phyloP scores from a whole-genome alignment of 1,140 invertebrate genomes.

The Musca vetustissima region DNA sequence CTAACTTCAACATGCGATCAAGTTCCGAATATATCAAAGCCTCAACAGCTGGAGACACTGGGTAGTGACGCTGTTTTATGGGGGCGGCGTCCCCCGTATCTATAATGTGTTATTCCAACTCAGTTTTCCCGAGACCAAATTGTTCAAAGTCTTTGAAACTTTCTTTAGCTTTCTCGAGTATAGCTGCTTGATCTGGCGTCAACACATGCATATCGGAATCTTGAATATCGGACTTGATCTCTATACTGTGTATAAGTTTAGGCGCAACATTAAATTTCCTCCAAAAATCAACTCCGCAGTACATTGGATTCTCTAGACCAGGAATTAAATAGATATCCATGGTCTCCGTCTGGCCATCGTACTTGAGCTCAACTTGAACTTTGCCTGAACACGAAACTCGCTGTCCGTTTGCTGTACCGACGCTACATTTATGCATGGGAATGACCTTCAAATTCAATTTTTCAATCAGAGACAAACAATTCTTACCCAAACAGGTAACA shows the following conservation, averaged over 20 bases:
- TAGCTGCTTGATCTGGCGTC: neutral
- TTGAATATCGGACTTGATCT: neutral
- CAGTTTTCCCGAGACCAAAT: conserved; percentile 39
- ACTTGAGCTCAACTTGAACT: neutral
- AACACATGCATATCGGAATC: neutral
- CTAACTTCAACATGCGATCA: conserved; percentile 33
- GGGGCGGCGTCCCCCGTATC: conserved; percentile 36
- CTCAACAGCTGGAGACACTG: conserved; percentile 34
- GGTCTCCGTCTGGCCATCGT: neutral
- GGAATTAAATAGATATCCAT: conserved; percentile 15
- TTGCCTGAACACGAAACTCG: neutral
- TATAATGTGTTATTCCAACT: conserved; percentile 37
- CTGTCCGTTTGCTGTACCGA: conserved; percentile 19
- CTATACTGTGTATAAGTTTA: neutral
- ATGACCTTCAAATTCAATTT: neutral
- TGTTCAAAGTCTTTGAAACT: conserved; percentile 23
- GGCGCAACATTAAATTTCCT: conserved; percentile 27
- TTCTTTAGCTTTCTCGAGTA: conserved; percentile 20
- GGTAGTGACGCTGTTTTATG: conserved; percentile 37
- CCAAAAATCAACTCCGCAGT: conserved; percentile 24
- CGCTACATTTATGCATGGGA: neutral
- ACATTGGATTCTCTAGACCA: neutral
- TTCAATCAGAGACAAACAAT: neutral
- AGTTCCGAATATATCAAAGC: conserved; percentile 32
- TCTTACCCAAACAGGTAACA: conserved; percentile 1